Evolutionary conservation across 2,797 vertebrate species (phyloP).

Genomic region (Dipus sagitta): DNA sequence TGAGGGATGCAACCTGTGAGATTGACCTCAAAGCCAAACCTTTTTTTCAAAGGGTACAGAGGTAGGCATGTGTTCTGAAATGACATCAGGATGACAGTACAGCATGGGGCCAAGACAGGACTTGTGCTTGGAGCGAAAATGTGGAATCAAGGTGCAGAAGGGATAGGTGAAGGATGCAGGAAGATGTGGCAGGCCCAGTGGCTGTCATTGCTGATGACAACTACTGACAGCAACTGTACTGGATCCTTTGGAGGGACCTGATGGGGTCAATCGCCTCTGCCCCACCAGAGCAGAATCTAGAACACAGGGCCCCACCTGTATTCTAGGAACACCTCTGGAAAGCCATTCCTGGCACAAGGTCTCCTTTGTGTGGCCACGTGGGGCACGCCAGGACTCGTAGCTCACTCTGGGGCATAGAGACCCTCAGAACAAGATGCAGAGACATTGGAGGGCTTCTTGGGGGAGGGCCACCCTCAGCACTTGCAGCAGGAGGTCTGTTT

Average conservation of each 20-base stretch:
- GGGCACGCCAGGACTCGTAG: not conserved
- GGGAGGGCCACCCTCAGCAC: fast-evolving
- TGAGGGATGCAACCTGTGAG: not conserved
- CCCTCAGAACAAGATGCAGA: fast-evolving
- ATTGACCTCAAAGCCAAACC: not conserved
- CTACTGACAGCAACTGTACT: not conserved
- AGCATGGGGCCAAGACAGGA: too few relatives aligned
- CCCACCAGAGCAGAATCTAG: not conserved
- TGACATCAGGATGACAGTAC: not conserved
- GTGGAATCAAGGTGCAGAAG: not conserved
- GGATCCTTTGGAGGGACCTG: too few relatives aligned
- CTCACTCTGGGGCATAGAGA: not conserved
- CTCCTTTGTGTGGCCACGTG: not conserved
- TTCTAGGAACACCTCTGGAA: too few relatives aligned
- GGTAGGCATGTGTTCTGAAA: too few relatives aligned
- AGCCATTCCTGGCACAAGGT: too few relatives aligned
- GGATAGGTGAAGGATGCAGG: not conserved
- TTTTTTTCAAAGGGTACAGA: too few relatives aligned
- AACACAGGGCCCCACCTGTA: fast-evolving
- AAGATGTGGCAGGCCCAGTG: too few relatives aligned
- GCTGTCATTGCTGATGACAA: too few relatives aligned
- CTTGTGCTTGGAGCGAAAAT: too few relatives aligned
- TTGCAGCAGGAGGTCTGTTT: not conserved
- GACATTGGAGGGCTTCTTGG: fast-evolving
- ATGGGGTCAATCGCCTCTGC: not conserved